A percentile compares a stretch with the other conserved stretches of the same genome.
Evolutionary conservation across 2,888 invertebrate species (phyloP).

Genomic region (Eutolmus rufibarbis): DNA sequence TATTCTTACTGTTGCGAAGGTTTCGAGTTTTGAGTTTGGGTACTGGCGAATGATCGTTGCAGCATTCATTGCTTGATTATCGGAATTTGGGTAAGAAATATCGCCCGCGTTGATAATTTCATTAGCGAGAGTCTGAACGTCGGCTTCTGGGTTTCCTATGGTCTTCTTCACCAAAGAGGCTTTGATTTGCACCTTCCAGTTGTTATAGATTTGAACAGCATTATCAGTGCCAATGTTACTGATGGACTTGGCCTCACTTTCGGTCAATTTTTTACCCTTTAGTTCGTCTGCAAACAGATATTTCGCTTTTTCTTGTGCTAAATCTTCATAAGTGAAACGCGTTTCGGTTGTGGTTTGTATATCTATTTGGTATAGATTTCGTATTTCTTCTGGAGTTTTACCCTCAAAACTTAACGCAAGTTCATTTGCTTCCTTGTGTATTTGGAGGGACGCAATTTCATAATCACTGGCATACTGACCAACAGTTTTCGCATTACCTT

Average conservation of each 20-base stretch:
- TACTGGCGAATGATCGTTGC: neutral
- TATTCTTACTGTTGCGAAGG: neutral
- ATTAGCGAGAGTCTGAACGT: neutral
- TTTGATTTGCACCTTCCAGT: neutral
- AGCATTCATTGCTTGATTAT: neutral
- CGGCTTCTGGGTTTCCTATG: neutral
- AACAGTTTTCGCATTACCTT: neutral
- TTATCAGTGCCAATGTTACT: neutral
- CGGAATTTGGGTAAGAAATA: neutral
- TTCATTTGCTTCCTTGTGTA: neutral
- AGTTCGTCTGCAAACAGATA: neutral
- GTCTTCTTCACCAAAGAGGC: neutral
- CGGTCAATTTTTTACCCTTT: neutral
- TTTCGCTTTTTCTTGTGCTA: neutral
- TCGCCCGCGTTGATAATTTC: neutral
- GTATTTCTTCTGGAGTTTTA: neutral
- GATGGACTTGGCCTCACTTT: neutral
- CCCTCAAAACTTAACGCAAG: neutral
- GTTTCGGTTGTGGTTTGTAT: neutral
- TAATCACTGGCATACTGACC: constrained; percentile 2
- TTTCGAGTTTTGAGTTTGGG: neutral
- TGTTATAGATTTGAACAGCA: neutral
- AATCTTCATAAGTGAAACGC: neutral
- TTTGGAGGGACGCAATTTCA: neutral
- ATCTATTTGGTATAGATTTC: neutral